Conservation (phyloP, 2,113 vertebrate species). For the pig (Sus scrofa) region DNA sequence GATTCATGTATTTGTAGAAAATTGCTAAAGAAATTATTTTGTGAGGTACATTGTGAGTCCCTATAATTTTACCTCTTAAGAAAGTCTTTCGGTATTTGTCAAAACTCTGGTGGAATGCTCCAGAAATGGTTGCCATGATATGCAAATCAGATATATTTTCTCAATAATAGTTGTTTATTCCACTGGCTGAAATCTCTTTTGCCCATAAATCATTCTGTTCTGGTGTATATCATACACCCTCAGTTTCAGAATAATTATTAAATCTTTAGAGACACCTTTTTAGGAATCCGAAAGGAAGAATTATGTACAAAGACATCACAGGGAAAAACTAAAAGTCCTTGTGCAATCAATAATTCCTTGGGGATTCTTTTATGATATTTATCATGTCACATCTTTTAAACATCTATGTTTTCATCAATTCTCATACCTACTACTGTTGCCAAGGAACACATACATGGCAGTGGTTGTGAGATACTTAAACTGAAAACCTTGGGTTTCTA, state of each 20-base stretch:
- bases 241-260: neutral
- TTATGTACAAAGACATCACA: neutral
- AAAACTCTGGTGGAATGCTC: neutral
- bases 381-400: neutral
- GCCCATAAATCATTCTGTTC: neutral
- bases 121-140: neutral
- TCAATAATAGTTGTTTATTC: neutral
- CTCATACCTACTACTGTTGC: neutral
- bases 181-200: neutral
- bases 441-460: neutral
- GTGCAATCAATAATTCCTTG: neutral
- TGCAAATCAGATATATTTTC: neutral
- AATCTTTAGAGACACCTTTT: neutral
- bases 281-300: neutral
- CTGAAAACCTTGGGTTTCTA: neutral
- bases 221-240: neutral
- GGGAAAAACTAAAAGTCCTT: neutral
- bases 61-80: neutral
- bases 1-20: neutral
- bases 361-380: neutral
- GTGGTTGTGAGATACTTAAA: neutral
- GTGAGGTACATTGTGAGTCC: neutral
- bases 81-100: neutral
- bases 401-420: neutral
- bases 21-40: conserved; percentile 14